A percentile compares a stretch with the other conserved stretches of the same genome.
Conservation (phyloP, 37 sponge, comb jelly and placozoan genomes). For the Axinella damicornis region DNA sequence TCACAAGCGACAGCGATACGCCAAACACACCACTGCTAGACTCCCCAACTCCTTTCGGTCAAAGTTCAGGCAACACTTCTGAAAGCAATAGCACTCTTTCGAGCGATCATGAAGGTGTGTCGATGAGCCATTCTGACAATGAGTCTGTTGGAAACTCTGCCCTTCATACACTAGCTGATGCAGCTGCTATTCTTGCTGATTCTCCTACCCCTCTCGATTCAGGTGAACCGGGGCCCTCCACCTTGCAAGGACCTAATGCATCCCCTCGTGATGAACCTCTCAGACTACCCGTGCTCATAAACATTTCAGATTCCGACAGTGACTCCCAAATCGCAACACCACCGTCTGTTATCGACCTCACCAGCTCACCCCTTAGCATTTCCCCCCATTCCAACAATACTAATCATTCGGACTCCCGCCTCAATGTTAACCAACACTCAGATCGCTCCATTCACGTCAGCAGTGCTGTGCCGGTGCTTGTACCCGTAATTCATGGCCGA, state of each 20-base stretch:
- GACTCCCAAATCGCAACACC: neutral
- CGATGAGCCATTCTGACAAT: neutral
- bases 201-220: neutral
- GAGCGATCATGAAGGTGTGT: neutral
- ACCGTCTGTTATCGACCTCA: conserved; percentile 29
- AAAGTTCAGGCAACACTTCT: no score
- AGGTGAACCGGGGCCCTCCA: neutral
- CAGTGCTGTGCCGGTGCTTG: neutral
- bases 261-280: neutral
- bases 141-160: neutral
- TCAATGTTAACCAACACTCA: neutral
- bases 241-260: neutral
- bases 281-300: conserved; percentile 31
- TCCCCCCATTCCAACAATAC: no score
- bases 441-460: neutral
- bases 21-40: neutral
- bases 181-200: conserved; percentile 27
- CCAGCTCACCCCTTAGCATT: neutral
- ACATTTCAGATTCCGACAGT: conserved; percentile 25
- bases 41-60: no score
- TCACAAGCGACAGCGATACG: neutral
- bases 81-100: neutral
- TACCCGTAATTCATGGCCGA: neutral
- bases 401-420: neutral
- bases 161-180: conserved; percentile 40